Conservation (phyloP, 2,888 invertebrate genomes). For the Melanargia galathea region DNA sequence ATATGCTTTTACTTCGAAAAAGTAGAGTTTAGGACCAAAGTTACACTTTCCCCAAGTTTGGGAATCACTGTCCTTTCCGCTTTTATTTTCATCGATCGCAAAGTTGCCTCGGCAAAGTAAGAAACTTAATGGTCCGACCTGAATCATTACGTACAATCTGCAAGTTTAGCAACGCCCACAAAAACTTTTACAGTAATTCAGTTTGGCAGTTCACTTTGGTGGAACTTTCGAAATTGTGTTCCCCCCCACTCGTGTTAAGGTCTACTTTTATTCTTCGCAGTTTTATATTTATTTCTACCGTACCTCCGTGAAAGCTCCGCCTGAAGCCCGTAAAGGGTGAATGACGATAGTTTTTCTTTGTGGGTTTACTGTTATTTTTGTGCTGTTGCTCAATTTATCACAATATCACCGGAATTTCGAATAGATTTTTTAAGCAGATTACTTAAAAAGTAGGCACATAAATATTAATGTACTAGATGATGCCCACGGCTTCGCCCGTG, state of each 20-base stretch:
- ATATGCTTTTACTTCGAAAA: conserved; percentile 3
- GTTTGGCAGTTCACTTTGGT: conserved; percentile 29
- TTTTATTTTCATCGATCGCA: conserved; percentile 26
- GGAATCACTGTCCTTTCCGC: conserved; percentile 22
- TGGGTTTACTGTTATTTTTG: conserved; percentile 20
- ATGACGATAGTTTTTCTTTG: conserved; percentile 35
- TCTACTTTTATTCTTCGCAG: conserved; percentile 19
- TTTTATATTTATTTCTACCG: conserved; percentile 24
- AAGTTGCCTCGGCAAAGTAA: conserved; percentile 18
- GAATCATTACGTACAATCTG: conserved; percentile 39
- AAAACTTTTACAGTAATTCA: conserved; percentile 38
- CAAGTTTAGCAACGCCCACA: conserved; percentile 36
- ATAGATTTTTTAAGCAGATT: not conserved
- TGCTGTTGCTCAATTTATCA: conserved; percentile 9
- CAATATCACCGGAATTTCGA: not conserved
- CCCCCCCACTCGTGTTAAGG: conserved; percentile 23
- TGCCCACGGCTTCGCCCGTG: too few relatives aligned
- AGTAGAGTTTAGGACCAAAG: conserved; percentile 6
- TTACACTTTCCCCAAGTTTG: conserved; percentile 8
- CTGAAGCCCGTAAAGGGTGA: conserved; percentile 38
- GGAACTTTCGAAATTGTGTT: conserved; percentile 19
- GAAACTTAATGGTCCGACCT: conserved; percentile 29
- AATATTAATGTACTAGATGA: too few relatives aligned
- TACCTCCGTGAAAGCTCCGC: conserved; percentile 31
- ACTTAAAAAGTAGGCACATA: not conserved